Base-by-base conservation (phyloP, 2,888 invertebrate genomes). In the Pachliopta kotzebuea region DNA sequence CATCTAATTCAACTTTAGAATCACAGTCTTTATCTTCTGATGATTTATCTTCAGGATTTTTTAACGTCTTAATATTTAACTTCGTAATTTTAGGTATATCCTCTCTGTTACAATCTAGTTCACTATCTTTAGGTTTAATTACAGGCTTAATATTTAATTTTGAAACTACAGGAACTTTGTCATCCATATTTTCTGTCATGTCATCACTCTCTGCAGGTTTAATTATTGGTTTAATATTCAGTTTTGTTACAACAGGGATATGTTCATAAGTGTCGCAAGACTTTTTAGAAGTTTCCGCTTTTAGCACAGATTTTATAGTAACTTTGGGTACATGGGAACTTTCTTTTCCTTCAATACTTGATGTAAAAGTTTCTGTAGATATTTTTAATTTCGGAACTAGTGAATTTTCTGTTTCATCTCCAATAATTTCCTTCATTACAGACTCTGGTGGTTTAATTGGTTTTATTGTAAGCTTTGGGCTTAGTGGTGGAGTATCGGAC, bases 71-170 rank as follows among this genome's bases (percentile, higher is more conserved):
- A 73, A 92, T 91, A 84, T 90, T 90, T 80, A 92, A 81, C 83
- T 92, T 92, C 76, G 86, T 86, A 73, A 92, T 77, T 90, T 92
- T 89, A 90, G 92, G 83, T 86, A 90, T 77, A 80, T 86, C 85
- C 72, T 88, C 88, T 84, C 84, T 74, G 77, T 80, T 86, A 87
- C 78, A 82, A 76, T 86, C 85, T 83, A 88, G 72, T 77, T 86
- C 85, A 83, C 79, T 86, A 83, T 87, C 86, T 81, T 86, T 88
- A 87, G 88, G 88, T 77, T 87, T 89, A 74, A 89, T 71, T 74
- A 90, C 78, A 78, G 92, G 92, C 83, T 92, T 93, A 69, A 93
- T 92, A 77, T 92, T 92, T 78, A 93, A 84, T 83, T 92, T 92
- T 76, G 93, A 92, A 78, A 90, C 84, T 79, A 88, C 85, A 83